These are phyloP conservation scores for Diprion similis DNA, from an alignment of 1,140 invertebrate genomes.

Conservation along the genomic window DNA sequence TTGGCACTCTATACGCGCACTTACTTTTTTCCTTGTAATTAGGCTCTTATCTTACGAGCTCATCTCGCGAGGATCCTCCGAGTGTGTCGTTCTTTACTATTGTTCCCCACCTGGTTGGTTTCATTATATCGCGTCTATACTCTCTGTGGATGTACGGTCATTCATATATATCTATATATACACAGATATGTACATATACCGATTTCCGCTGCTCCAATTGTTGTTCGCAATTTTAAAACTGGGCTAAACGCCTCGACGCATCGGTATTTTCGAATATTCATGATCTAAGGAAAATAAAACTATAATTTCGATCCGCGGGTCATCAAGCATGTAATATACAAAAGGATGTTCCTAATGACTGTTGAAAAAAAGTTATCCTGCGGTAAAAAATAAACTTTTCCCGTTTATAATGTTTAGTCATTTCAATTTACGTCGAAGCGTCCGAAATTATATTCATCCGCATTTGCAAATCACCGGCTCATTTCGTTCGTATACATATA, in stretches of 20 bases:
- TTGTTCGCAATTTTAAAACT: conserved; percentile 1
- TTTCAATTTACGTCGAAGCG: no score
- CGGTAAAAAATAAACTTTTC: no score
- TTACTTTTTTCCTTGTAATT: conserved; percentile 2
- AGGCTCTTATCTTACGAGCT: not conserved
- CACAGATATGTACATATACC: not conserved
- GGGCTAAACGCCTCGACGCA: not conserved
- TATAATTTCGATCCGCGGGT: no score
- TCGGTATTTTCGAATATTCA: not conserved
- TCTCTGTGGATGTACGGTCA: not conserved
- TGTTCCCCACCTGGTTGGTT: not conserved
- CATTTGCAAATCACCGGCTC: no score
- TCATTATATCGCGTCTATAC: no score
- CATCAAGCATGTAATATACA: no score
- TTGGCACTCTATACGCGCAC: not conserved
- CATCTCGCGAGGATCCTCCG: not conserved
- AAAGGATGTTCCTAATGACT: no score
- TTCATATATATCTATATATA: not conserved
- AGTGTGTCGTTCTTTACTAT: not conserved
- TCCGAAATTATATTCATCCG: no score
- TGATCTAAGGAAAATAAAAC: not conserved
- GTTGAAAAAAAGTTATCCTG: no score
- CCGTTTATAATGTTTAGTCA: no score
- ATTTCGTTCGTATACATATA: no score
- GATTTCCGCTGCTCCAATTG: not conserved